Evolutionary conservation across 2,888 invertebrate genomes (phyloP), one percentile per base, ranked within the genome.

Genomic region (Endotricha flammealis): DNA sequence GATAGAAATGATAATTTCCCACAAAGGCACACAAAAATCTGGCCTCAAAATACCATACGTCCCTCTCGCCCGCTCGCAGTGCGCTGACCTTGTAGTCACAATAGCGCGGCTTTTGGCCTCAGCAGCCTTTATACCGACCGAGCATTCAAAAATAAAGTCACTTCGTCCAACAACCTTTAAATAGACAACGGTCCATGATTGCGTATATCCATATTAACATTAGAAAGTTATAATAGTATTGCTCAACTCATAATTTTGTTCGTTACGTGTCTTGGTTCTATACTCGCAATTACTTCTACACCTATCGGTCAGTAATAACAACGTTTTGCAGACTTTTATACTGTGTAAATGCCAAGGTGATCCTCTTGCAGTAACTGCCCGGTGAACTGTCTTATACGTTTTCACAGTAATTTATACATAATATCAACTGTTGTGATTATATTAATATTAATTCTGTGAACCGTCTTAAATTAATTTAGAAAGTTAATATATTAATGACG

Each of bases 321-420:
- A 45, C 50, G 46, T 46, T 53, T 57, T 57, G 48, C 58, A 55
- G 60, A 66, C 59, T 60, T 60, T 47, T 56, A 54, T 49, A 57
- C 47, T 24, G 32, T 32, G 22, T 69, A 80, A 82, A 82, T 81
- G 82, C 75, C 82, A 82, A 82, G 82, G 82, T 73, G 60, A 82
- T 68, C 80, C 41, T 52, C 66, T 67, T 61, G 56, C 48, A 76
- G 72, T 77, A 73, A 64, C 74, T 57, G 51, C 54, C 53, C 53
- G 44, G 52, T 49, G 45, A 63, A 57, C 40, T 13, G 17, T 49
- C 44, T 53, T 53, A 56, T 52, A 51, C 48, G 56, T 50, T 51
- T 45, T 48, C 46, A 49, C 48, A 29, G 17, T 7, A 8, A 23
- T 23, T 29, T 35, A 29, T 12, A 29, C n/a, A 22, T 28, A 29